Percentiles rank a stretch among this genome's conserved stretches.
Conservation (phyloP, 2,888 invertebrate genomes). For the Malacosoma neustria region DNA sequence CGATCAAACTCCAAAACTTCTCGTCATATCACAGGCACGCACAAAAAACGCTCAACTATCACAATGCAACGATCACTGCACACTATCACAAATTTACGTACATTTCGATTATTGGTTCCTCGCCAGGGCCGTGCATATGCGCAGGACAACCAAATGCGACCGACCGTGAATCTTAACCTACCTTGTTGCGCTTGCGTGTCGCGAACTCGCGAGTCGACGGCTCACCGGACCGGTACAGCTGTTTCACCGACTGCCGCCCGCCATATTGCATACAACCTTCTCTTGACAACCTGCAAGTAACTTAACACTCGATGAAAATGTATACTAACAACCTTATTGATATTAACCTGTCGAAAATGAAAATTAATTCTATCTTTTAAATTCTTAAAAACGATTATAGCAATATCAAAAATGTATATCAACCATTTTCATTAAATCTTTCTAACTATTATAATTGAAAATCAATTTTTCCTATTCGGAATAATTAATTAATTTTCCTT, state of each 20-base stretch:
- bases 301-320: background rate
- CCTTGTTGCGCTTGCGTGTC: slow-evolving; percentile 71
- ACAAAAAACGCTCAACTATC: slow-evolving; percentile 35
- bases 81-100: slow-evolving; percentile 52
- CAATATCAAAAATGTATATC: too few relatives aligned
- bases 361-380: too few relatives aligned
- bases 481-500: too few relatives aligned
- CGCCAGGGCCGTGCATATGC: slow-evolving; percentile 54
- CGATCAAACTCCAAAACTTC: slow-evolving; percentile 42
- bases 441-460: too few relatives aligned
- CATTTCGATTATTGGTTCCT: slow-evolving; percentile 48
- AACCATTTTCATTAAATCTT: too few relatives aligned
- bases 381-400: too few relatives aligned
- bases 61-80: slow-evolving; percentile 53
- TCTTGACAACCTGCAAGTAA: slow-evolving; percentile 1
- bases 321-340: background rate
- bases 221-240: slow-evolving; percentile 44
- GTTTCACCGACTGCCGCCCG: slow-evolving; percentile 52
- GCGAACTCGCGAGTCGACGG: slow-evolving; percentile 26
- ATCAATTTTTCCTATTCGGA: too few relatives aligned
- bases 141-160: slow-evolving; percentile 65
- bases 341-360: too few relatives aligned
- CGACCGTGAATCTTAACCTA: slow-evolving; percentile 71
- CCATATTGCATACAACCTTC: slow-evolving; percentile 44
- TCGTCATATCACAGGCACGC: slow-evolving; percentile 51